Conservation (phyloP, 2,888 invertebrate species). For the Pachliopta kotzebuea region DNA sequence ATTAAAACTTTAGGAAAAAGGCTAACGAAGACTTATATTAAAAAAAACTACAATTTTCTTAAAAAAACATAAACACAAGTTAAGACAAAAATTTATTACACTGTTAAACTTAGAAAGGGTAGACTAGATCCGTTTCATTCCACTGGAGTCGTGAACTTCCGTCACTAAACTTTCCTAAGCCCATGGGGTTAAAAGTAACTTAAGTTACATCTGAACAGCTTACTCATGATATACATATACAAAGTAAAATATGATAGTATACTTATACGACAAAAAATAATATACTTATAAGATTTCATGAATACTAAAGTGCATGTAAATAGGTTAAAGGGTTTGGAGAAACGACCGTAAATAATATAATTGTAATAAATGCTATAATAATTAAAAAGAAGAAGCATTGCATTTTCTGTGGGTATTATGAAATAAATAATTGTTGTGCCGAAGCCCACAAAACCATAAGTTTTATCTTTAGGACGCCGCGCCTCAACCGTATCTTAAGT, state of each 20-base stretch:
- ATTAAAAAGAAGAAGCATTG: background rate
- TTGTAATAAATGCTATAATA: background rate
- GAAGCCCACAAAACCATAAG: conserved; percentile 7
- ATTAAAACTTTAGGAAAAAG: too few relatives aligned
- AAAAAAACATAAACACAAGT: background rate
- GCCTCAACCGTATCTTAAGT: conserved; percentile 76
- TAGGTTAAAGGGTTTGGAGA: background rate
- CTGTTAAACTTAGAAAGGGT: conserved; percentile 2
- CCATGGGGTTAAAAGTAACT: background rate
- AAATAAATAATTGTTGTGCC: background rate
- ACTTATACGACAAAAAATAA: background rate
- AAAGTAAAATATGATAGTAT: background rate
- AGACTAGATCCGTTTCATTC: background rate
- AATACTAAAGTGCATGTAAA: background rate
- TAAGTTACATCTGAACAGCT: background rate
- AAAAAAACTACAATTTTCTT: too few relatives aligned
- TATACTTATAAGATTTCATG: background rate
- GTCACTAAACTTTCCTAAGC: background rate
- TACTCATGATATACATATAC: background rate
- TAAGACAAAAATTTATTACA: background rate
- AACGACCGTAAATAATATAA: background rate
- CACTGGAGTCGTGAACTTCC: background rate
- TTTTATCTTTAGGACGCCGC: conserved; percentile 20
- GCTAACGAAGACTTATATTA: too few relatives aligned
- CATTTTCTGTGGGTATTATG: background rate